These are phyloP conservation scores for Ecliptopera silaceata DNA, from an alignment of 2,888 invertebrate genomes.

Conservation along the genomic window DNA sequence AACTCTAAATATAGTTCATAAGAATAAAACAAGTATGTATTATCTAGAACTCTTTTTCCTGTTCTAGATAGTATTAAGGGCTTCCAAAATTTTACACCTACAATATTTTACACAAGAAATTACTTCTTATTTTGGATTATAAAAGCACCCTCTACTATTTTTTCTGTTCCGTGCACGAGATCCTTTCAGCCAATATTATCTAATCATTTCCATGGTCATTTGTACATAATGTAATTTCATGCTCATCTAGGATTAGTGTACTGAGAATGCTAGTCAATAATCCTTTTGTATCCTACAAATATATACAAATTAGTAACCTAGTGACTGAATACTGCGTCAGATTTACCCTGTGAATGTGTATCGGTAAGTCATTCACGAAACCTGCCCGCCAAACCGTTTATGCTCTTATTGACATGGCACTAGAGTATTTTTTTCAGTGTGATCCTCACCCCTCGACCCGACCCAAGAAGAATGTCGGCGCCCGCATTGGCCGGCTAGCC, in stretches of 20 bases:
- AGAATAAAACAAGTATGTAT: too few species aligned
- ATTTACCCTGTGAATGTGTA: constrained; percentile 45
- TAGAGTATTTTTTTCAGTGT: constrained; percentile 84
- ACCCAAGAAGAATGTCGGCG: constrained; percentile 76
- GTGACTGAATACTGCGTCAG: constrained; percentile 31
- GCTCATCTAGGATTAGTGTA: constrained; percentile 76
- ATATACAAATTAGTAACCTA: constrained; percentile 40
- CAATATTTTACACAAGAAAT: neutral
- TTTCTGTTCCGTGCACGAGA: constrained; percentile 38
- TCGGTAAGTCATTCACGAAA: constrained; percentile 46
- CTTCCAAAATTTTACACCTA: neutral
- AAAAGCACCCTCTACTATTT: constrained; percentile 20
- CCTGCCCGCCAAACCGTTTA: constrained; percentile 72
- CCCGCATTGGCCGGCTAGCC: constrained; percentile 75
- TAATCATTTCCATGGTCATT: constrained; percentile 35
- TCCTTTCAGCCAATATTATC: constrained; percentile 18
- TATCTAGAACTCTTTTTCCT: too few species aligned
- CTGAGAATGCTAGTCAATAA: constrained; percentile 80
- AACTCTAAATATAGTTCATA: too few species aligned
- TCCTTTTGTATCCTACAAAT: constrained; percentile 52
- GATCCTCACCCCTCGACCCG: constrained; percentile 84
- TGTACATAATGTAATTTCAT: constrained; percentile 73
- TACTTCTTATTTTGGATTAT: neutral
- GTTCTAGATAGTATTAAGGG: neutral
- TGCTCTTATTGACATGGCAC: constrained; percentile 80